Evolutionary conservation across 1,140 invertebrate species (phyloP).

Genomic region (Caenorhabditis brenneri): DNA sequence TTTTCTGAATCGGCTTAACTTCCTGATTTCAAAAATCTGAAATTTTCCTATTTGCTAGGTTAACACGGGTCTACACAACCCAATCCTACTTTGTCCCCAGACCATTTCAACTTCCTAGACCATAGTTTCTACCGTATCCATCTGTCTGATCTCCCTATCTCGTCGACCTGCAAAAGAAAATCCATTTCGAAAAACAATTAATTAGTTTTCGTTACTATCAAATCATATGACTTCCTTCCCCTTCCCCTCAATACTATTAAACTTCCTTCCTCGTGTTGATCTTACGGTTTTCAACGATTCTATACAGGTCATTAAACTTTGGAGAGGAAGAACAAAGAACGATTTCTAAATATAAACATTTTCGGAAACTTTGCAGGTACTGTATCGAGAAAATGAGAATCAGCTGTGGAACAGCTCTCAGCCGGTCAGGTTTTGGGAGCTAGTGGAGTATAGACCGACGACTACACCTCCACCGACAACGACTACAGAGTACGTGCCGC

Average conservation of each 20-base stretch:
- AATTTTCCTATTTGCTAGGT: no score
- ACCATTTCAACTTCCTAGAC: not conserved
- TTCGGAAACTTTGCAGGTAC: not conserved
- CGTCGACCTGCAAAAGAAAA: not conserved
- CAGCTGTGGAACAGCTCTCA: not conserved
- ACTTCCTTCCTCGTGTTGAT: not conserved
- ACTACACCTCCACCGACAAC: constrained; percentile 1
- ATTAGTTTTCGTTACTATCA: not conserved
- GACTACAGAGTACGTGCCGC: not conserved
- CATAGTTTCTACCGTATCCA: not conserved
- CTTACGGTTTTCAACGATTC: no score
- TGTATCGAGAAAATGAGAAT: constrained; percentile 15
- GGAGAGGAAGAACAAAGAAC: not conserved
- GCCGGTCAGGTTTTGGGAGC: constrained; percentile 43
- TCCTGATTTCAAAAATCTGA: no score
- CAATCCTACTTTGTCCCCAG: no score
- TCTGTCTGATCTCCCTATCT: not conserved
- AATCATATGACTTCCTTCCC: not conserved
- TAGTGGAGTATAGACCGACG: constrained; percentile 31
- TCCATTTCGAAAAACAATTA: not conserved
- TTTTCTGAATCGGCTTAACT: no score
- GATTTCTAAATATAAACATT: not conserved
- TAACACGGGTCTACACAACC: no score
- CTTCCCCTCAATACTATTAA: no score
- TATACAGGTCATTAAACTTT: not conserved